Conservation (phyloP, 2,113 vertebrate genomes). For the Apistogramma diplotaenia region DNA sequence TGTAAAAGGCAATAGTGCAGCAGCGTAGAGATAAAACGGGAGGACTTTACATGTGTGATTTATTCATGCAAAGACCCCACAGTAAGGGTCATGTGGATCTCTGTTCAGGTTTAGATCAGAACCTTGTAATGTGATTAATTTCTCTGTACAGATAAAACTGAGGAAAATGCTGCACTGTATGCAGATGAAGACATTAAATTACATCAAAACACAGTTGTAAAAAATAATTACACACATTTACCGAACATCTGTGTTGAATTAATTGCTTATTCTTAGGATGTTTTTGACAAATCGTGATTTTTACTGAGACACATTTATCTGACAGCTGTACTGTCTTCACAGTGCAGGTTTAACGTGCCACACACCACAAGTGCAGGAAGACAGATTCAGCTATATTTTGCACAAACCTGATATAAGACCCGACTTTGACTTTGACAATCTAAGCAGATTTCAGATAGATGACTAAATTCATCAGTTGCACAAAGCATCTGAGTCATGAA, state of each 20-base stretch:
- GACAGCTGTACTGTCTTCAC: background rate
- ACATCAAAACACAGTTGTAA: background rate
- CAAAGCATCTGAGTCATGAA: background rate
- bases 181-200: no score
- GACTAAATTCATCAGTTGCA: background rate
- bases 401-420: background rate
- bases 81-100: background rate
- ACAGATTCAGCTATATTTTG: background rate
- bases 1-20: background rate
- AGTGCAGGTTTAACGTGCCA: no score
- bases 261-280: background rate
- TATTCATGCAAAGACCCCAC: background rate
- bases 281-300: background rate
- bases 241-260: background rate
- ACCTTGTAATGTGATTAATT: background rate
- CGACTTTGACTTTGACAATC: no score
- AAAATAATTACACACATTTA: background rate
- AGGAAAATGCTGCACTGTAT: background rate
- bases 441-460: background rate
- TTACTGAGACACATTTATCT: background rate
- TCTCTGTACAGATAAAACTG: background rate
- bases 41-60: constrained; percentile 3
- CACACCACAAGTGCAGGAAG: no score
- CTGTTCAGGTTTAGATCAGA: background rate
- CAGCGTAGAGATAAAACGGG: background rate